phyloP scores from a whole-genome alignment of 1,140 invertebrate species.

The Macrocentrus cingulum region DNA sequence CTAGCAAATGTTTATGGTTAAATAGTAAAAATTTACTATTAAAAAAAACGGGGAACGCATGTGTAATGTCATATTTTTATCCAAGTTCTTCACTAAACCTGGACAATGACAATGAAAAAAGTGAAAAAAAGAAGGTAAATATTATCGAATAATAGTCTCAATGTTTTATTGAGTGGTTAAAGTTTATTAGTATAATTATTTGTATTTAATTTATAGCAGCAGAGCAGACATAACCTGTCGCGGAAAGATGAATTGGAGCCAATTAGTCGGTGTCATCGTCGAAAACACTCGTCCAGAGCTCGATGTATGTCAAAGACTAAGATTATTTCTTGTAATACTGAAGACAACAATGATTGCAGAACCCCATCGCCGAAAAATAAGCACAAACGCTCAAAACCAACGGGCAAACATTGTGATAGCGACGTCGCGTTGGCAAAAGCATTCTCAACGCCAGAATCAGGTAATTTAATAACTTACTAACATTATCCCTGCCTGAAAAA shows the following conservation, averaged over 20 bases:
- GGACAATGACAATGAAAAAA: conserved; percentile 1
- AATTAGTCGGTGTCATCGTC: conserved; percentile 15
- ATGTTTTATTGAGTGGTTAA: too few species aligned
- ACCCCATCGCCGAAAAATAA: conserved; percentile 8
- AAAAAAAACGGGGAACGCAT: neutral
- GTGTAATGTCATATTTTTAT: conserved; percentile 20
- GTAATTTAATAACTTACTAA: neutral
- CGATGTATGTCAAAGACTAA: conserved; percentile 6
- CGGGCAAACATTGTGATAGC: neutral
- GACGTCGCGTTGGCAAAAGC: conserved; percentile 9
- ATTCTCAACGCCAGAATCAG: conserved; percentile 11
- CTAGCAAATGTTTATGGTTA: too few species aligned
- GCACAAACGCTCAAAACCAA: conserved; percentile 3
- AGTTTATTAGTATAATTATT: too few species aligned
- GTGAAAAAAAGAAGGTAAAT: conserved; percentile 13
- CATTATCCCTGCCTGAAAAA: neutral
- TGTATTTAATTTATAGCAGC: conserved; percentile 7
- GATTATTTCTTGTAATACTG: neutral
- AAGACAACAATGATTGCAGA: conserved; percentile 7
- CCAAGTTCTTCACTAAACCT: conserved; percentile 3
- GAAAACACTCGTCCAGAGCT: conserved; percentile 20
- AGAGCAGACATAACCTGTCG: conserved; percentile 1
- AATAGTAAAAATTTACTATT: neutral
- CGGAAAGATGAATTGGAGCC: conserved; percentile 6
- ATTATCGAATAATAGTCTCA: neutral